Evolutionary conservation across 2,113 vertebrate species (phyloP), one percentile per base, ranked within the genome.

Genomic region (Rhea americana): DNA sequence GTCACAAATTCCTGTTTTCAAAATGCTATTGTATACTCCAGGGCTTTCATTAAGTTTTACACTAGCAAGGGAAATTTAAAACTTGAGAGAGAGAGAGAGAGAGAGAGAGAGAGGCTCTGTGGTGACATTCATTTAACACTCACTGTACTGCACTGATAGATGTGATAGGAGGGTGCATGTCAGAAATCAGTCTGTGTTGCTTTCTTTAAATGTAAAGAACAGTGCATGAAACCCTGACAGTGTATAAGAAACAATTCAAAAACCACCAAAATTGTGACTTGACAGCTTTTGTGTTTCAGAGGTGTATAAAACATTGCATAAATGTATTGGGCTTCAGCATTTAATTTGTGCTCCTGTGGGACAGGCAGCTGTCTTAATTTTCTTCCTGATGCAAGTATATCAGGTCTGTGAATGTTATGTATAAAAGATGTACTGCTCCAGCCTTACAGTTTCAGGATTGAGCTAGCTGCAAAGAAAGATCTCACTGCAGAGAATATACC

Each of bases 1-100:
- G 97, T 95, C 97, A 97, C 97, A 97, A 97, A 98, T 97, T 97
- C 97, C 97, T 97, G 97, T 97, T 98, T 98, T 97, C 97, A 97
- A 97, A 97, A 98, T 97, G 97, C 96, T 97, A 95, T 97, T 97
- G 96, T 98, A 93, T 96, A 97, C 97, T 97, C 97, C 96, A 96
- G 98, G 97, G 97, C 96, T 97, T 98, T 98, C 97, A 97, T 97
- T 97, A 97, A 97, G 97, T 97, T 98, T 98, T 97, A 96, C 92
- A 96, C 96, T 97, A 97, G 96, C 97, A 96, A 96, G 95, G 95
- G 97, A 98, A 97, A 97, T 98, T 97, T 97, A 97, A 97, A 97
- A 97, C 95, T 97, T 96, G 95, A 94, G 94, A 95, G 87, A 92
- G 82, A 78, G 47, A 63, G 35, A 73, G 50, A 73, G 26, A 53